A percentile compares a stretch with the other conserved stretches of the same genome.
These are phyloP conservation scores for Eublepharis macularius DNA, from an alignment of 2,113 vertebrate species.

Conservation along the genomic window DNA sequence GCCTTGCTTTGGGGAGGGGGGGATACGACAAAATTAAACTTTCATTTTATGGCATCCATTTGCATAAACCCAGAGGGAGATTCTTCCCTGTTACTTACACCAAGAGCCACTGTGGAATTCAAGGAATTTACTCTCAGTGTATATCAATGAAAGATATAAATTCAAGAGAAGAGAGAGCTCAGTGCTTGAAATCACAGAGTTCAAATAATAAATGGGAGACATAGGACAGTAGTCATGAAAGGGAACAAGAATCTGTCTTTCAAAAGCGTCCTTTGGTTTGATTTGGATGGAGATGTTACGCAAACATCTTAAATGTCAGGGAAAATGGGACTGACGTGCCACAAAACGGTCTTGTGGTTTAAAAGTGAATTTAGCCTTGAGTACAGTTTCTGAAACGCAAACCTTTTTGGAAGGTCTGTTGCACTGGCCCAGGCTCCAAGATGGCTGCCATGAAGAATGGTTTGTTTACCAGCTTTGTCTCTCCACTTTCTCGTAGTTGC, in stretches of 20 bases:
- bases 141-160: background rate
- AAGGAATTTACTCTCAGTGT: background rate
- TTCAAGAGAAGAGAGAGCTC: background rate
- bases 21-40: background rate
- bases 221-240: background rate
- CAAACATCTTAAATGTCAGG: background rate
- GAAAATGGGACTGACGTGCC: background rate
- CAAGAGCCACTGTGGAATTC: background rate
- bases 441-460: conserved; percentile 8
- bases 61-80: background rate
- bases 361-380: background rate
- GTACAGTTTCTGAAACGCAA: background rate
- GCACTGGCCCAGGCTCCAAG: background rate
- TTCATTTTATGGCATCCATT: background rate
- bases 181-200: background rate
- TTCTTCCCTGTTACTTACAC: background rate
- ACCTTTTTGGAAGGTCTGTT: background rate
- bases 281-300: background rate
- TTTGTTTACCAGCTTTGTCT: conserved; percentile 22
- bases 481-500: background rate
- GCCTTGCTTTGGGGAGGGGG: background rate
- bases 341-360: background rate
- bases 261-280: background rate
- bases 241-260: too few species aligned
- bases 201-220: background rate